Percentiles rank a stretch among this genome's conserved stretches.
Conservation (phyloP, 2,113 vertebrate genomes). For the Bombycilla garrulus region DNA sequence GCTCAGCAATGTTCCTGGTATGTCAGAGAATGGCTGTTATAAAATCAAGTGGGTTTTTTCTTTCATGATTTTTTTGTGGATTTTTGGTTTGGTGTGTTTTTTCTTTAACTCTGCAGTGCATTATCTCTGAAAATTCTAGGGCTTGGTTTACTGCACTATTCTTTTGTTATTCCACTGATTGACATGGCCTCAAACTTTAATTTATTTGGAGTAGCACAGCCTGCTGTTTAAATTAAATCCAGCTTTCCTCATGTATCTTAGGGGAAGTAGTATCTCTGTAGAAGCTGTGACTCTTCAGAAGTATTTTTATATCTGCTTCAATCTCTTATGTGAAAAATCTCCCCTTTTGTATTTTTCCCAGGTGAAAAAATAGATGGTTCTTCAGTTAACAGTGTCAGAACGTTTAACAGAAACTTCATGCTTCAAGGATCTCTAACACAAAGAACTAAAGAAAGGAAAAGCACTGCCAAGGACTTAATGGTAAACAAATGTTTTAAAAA, state of each 20-base stretch:
- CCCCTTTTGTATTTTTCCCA: slow-evolving; percentile 25
- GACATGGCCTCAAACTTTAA: not conserved
- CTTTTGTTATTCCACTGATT: not conserved
- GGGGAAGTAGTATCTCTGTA: not conserved
- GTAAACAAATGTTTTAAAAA: slow-evolving; percentile 51
- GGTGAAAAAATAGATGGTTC: slow-evolving; percentile 68
- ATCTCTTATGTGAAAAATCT: not conserved
- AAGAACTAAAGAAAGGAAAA: slow-evolving; percentile 68
- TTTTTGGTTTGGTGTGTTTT: not conserved
- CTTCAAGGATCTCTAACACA: slow-evolving; percentile 73
- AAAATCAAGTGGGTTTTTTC: not conserved
- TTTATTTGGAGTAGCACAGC: not conserved
- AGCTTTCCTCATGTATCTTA: not conserved
- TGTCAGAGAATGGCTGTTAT: not conserved
- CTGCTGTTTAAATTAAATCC: not conserved
- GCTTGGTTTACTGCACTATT: not conserved
- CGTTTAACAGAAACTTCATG: slow-evolving; percentile 76
- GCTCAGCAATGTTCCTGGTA: not conserved
- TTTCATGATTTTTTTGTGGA: not conserved
- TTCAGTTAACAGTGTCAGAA: slow-evolving; percentile 53
- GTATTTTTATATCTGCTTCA: not conserved
- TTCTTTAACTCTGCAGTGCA: not conserved
- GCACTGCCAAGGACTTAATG: slow-evolving; percentile 65
- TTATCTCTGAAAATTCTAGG: not conserved
- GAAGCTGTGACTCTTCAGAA: not conserved